A percentile compares a stretch with the other conserved stretches of the same genome.
These are phyloP conservation scores for Isoperla grammatica DNA, from an alignment of 2,888 invertebrate genomes.

Conservation along the genomic window DNA sequence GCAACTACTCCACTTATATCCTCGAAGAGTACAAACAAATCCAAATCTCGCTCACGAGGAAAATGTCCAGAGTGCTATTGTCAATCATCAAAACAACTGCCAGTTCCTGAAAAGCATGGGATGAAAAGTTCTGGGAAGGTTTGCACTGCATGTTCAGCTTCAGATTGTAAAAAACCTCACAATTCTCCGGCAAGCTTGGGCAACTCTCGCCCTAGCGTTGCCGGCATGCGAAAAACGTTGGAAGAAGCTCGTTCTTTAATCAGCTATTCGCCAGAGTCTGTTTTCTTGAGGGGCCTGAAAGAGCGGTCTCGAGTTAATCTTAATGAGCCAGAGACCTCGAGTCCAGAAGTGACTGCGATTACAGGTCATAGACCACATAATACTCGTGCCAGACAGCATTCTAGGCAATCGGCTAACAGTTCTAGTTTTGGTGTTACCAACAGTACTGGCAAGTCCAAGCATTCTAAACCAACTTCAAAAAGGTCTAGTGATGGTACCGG, in stretches of 20 bases:
- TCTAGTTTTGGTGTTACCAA: no score
- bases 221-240: conserved; percentile 13
- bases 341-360: no score
- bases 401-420: no score
- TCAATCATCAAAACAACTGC: neutral
- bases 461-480: no score
- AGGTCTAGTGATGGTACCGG: no score
- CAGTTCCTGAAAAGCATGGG: neutral
- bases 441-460: no score
- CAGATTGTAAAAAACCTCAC: no score
- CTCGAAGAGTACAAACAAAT: neutral
- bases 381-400: no score
- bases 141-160: neutral
- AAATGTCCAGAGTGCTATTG: neutral
- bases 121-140: neutral
- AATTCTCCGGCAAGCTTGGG: neutral
- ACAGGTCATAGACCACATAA: no score
- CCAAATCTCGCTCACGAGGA: neutral
- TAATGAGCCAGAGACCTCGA: neutral
- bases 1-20: neutral
- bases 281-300: conserved; percentile 24
- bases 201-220: neutral
- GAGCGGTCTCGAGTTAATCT: conserved; percentile 4
- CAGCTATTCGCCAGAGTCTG: conserved; percentile 26
- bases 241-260: conserved; percentile 19